Conservation (phyloP, 2,888 invertebrate genomes). For the Chaitophorus viminalis region DNA sequence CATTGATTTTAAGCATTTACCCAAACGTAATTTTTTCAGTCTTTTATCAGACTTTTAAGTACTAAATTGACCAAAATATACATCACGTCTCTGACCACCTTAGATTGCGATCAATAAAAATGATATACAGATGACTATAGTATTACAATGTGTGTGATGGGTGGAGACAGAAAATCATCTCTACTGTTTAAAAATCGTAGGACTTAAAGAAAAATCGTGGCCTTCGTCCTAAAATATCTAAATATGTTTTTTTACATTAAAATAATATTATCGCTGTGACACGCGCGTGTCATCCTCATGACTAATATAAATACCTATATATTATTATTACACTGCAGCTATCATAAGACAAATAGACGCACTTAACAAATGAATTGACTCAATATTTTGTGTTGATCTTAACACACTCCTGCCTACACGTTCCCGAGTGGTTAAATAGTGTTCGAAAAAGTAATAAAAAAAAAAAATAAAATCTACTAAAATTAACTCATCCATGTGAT, state of each 20-base stretch:
- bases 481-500: constrained; percentile 42
- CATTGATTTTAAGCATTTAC: no score
- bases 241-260: background rate
- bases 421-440: background rate
- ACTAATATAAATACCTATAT: background rate
- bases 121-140: no score
- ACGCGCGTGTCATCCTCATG: no score
- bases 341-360: constrained; percentile 8
- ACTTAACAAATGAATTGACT: constrained; percentile 16
- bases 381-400: background rate
- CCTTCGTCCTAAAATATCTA: background rate
- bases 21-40: no score
- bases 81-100: no score
- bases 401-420: constrained; percentile 28
- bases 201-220: background rate
- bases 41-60: no score
- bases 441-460: background rate
- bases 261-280: background rate
- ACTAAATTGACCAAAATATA: no score
- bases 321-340: background rate
- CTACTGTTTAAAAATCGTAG: no score
- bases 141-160: no score
- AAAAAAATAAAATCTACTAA: background rate
- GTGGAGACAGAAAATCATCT: no score
- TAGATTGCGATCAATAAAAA: no score